Evolutionary conservation across 2,113 vertebrate genomes (phyloP), one percentile per base, ranked within the genome.

Genomic region (Brevimyrus niger): DNA sequence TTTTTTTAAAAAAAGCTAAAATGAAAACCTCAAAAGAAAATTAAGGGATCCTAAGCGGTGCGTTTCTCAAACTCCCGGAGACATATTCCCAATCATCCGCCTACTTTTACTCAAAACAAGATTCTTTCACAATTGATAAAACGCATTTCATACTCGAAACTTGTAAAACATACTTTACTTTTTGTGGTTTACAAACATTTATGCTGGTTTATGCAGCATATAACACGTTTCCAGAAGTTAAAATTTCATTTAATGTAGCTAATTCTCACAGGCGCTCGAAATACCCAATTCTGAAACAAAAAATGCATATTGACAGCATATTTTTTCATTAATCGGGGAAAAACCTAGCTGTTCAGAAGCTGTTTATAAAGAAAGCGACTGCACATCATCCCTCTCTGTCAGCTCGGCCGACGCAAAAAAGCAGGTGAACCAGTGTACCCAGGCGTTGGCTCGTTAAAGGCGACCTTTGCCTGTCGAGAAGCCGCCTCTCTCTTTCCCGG

Each of bases 311-410:
- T 89, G 55, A 91, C 23, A 84, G 87, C 58, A 73, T 86, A 80
- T 87, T 93, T 92, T 91, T 91, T 90, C 80, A 51, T 50, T 48
- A 51, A n/a, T 61, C 23, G 55, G 2, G 2, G 55, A 3, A 3
- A n/a, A 9, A 9, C 21, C 21, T 90, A 84, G 88, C 61, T 10
- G n/a, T 27, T 65, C n/a, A 10, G 61, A 4, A 9, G n/a, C 65
- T 47, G 88, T 73, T 90, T 91, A 91, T 91, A 73, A 87, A 88
- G 76, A 83, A 91, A 89, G 47, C 0, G 44, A 87, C 87, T 50
- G 53, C 38, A 21, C 44, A 47, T 85, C 23, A 4, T 6, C 27
- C 7, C 27, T 2, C 27, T 21, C 27, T 2, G 69, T 19, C 69
- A 38, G 69, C 6, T 5, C 69, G 31, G 10, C 4, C 69, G 13